Evolutionary conservation across 2,888 invertebrate species (phyloP).

Genomic region (Ichneumoninae sp.): DNA sequence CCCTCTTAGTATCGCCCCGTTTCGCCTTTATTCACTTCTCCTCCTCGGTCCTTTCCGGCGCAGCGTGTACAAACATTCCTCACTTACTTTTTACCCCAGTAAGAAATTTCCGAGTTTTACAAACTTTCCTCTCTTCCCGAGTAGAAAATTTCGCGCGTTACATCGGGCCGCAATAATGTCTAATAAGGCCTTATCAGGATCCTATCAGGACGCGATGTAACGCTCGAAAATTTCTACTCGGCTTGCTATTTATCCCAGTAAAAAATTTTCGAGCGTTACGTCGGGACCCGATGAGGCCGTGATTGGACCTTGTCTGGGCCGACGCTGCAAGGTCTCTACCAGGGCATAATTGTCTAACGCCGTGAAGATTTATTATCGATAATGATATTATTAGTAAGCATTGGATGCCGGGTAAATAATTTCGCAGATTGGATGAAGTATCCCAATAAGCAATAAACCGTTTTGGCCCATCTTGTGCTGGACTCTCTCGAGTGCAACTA

Average conservation of each 20-base stretch:
- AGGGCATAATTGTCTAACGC: background rate
- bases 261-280: too few relatives aligned
- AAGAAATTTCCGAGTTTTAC: too few relatives aligned
- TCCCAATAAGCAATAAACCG: conserved; percentile 24
- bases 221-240: too few relatives aligned
- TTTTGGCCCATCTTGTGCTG: conserved; percentile 13
- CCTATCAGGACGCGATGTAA: too few relatives aligned
- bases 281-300: background rate
- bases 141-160: too few relatives aligned
- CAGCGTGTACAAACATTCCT: background rate
- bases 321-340: too few relatives aligned
- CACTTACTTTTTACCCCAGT: too few relatives aligned
- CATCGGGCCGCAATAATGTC: background rate
- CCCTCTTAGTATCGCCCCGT: conserved; percentile 20
- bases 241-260: too few relatives aligned
- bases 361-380: background rate
- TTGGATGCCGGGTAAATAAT: background rate
- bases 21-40: background rate
- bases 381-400: background rate
- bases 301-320: background rate
- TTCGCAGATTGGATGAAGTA: background rate
- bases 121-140: too few relatives aligned
- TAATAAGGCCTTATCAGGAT: too few relatives aligned
- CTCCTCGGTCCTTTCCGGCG: background rate
- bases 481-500: conserved; percentile 27